Evolutionary conservation across 1,140 invertebrate genomes (phyloP).

Genomic region (Cotesia typhae): DNA sequence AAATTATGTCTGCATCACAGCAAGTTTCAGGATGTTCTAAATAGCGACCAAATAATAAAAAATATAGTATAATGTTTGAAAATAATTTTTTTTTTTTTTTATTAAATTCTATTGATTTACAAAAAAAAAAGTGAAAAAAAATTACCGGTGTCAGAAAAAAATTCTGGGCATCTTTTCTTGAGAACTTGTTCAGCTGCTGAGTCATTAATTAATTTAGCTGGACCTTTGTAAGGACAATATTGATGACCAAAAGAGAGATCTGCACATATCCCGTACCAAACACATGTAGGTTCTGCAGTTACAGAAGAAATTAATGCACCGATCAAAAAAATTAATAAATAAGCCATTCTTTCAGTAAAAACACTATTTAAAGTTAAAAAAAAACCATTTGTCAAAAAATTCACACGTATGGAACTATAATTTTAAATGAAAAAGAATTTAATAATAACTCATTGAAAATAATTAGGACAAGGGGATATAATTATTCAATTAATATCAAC

Average conservation of each 20-base stretch:
- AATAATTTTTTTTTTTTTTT: background rate
- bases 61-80: background rate
- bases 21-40: conserved; percentile 59
- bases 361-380: background rate
- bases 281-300: conserved; percentile 54
- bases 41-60: too few relatives aligned
- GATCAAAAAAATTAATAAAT: conserved; percentile 17
- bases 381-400: background rate
- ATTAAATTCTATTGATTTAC: background rate
- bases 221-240: conserved; percentile 64
- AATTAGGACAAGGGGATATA: too few relatives aligned
- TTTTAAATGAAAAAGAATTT: too few relatives aligned
- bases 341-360: too few relatives aligned
- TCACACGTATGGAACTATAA: too few relatives aligned
- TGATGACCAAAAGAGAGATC: background rate
- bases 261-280: conserved; percentile 70
- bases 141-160: conserved; percentile 56
- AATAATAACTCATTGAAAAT: too few relatives aligned
- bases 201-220: conserved; percentile 62
- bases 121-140: conserved; percentile 6
- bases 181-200: conserved; percentile 48
- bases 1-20: conserved; percentile 66
- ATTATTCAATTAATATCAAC: too few relatives aligned
- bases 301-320: conserved; percentile 17
- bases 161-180: conserved; percentile 63